Percentiles rank a stretch among this genome's conserved stretches.
phyloP scores from a whole-genome alignment of 2,888 invertebrate genomes.

The Poecilobothrus nobilitatus region DNA sequence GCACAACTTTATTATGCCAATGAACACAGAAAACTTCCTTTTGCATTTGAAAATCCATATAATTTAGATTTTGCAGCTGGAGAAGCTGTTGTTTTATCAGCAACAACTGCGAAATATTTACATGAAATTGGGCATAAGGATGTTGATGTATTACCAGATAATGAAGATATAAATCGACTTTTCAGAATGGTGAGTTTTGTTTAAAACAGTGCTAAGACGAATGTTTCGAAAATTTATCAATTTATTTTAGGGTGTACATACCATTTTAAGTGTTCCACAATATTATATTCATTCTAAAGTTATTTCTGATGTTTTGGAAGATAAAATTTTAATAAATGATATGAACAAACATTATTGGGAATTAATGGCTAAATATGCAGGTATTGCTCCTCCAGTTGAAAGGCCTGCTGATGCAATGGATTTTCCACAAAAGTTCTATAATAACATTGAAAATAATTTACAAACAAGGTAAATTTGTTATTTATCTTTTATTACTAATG shows the following conservation, averaged over 20 bases:
- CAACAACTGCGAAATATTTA: slow-evolving; percentile 56
- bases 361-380: slow-evolving; percentile 51
- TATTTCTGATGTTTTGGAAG: slow-evolving; percentile 53
- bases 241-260: slow-evolving; percentile 51
- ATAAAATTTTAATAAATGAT: slow-evolving; percentile 46
- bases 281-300: slow-evolving; percentile 59
- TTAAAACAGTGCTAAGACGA: too few relatives aligned
- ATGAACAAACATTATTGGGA: slow-evolving; percentile 58
- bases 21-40: slow-evolving; percentile 48
- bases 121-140: slow-evolving; percentile 48
- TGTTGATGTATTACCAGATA: slow-evolving; percentile 13
- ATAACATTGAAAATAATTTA: slow-evolving; percentile 29
- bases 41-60: slow-evolving; percentile 44
- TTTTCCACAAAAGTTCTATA: slow-evolving; percentile 61
- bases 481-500: too few relatives aligned
- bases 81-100: slow-evolving; percentile 56
- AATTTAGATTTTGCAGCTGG: slow-evolving; percentile 55
- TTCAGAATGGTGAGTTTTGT: slow-evolving; percentile 20
- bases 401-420: slow-evolving; percentile 57
- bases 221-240: too few relatives aligned
- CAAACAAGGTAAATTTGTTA: slow-evolving; percentile 30
- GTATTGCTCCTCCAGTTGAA: slow-evolving; percentile 52
- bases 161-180: slow-evolving; percentile 19
- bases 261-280: slow-evolving; percentile 60
- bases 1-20: slow-evolving; percentile 55